phyloP scores from a whole-genome alignment of 2,888 invertebrate species.

The Watsonalla binaria region DNA sequence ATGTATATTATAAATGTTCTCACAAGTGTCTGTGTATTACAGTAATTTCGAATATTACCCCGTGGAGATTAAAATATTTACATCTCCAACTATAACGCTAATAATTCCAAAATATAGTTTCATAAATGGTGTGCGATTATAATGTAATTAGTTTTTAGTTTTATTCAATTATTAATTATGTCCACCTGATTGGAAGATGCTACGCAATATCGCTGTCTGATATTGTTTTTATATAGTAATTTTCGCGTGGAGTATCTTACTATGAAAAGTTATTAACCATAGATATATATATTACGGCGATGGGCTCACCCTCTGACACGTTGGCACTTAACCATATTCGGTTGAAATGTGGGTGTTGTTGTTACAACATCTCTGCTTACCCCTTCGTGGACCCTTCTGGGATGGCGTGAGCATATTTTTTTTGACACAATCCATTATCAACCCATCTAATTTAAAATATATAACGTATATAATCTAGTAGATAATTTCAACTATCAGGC shows the following conservation, averaged over 20 bases:
- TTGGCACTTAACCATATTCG: too few relatives aligned
- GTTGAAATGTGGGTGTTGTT: too few relatives aligned
- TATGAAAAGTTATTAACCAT: too few relatives aligned
- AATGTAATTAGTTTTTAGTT: background rate
- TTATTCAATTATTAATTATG: background rate
- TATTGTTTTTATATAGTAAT: background rate
- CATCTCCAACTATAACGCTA: background rate
- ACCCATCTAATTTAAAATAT: too few relatives aligned
- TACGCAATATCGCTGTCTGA: background rate
- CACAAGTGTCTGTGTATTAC: background rate
- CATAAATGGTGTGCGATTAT: background rate
- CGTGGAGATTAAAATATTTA: background rate
- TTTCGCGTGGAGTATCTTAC: background rate
- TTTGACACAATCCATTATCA: too few relatives aligned
- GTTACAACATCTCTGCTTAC: too few relatives aligned
- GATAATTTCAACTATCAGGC: background rate
- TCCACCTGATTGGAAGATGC: background rate
- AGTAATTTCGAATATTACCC: background rate
- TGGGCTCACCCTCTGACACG: too few relatives aligned
- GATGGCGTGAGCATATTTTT: too few relatives aligned
- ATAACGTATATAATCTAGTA: too few relatives aligned
- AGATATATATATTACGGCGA: too few relatives aligned
- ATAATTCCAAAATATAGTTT: background rate
- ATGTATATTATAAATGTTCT: conserved; percentile 15
- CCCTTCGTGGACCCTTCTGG: too few relatives aligned